These are phyloP conservation scores for Phalera bucephala DNA, from an alignment of 2,888 invertebrate species.

Conservation along the genomic window DNA sequence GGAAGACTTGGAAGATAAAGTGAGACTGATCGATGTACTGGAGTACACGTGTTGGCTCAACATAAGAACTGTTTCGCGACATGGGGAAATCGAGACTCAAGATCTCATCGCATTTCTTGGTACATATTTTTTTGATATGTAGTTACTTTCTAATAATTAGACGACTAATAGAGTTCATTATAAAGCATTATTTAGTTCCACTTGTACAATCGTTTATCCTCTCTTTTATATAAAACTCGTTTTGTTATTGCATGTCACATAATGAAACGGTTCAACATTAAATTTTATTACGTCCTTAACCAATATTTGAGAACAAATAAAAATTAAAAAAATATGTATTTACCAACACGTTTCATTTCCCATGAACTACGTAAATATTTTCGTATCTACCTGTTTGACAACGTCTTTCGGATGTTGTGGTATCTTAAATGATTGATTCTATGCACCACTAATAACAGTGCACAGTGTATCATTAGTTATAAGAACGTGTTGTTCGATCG, in stretches of 20 bases:
- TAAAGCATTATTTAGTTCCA: too few species aligned
- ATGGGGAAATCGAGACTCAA: constrained; percentile 76
- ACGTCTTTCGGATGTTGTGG: constrained; percentile 14
- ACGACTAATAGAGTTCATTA: too few species aligned
- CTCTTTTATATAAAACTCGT: too few species aligned
- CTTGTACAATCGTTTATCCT: too few species aligned
- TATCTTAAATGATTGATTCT: constrained; percentile 7
- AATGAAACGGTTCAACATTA: too few species aligned
- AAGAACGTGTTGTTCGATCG: constrained; percentile 16
- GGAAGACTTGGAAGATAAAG: constrained; percentile 37
- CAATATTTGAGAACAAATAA: too few species aligned
- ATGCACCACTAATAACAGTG: constrained; percentile 15
- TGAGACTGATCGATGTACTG: constrained; percentile 59
- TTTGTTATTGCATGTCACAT: too few species aligned
- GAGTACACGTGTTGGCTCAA: constrained; percentile 66
- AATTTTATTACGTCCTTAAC: too few species aligned
- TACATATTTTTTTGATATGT: constrained; percentile 37
- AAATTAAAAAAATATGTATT: too few species aligned
- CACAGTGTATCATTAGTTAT: constrained; percentile 17
- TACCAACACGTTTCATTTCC: too few species aligned
- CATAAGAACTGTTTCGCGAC: constrained; percentile 64
- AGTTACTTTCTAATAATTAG: constrained; percentile 12
- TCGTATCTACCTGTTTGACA: constrained; percentile 9
- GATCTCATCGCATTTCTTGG: constrained; percentile 77
- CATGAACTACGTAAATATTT: constrained; percentile 10